Percentiles rank a stretch among this genome's conserved stretches.
Conservation (phyloP, 2,797 vertebrate genomes). For the Lutjanus campechanus region DNA sequence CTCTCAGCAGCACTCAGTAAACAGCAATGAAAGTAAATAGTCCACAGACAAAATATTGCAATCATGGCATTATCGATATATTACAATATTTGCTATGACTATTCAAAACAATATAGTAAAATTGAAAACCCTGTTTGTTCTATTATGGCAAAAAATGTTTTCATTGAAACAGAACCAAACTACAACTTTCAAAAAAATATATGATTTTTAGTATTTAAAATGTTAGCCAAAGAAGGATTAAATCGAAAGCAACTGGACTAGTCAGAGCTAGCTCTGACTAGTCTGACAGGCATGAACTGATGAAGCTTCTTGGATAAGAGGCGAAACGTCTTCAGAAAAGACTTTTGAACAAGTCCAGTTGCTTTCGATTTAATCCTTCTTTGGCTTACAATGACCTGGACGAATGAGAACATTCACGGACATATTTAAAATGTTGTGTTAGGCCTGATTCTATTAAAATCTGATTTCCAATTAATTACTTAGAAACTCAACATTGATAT, state of each 20-base stretch:
- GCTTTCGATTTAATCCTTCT: too few species aligned
- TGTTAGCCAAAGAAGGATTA: too few species aligned
- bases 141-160: too few species aligned
- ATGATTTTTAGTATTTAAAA: neutral
- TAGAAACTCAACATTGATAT: neutral
- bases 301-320: too few species aligned
- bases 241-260: too few species aligned
- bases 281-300: too few species aligned
- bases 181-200: neutral
- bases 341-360: too few species aligned
- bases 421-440: neutral
- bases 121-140: neutral
- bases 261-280: too few species aligned
- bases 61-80: neutral
- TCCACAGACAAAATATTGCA: neutral
- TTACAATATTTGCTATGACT: neutral
- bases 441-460: neutral
- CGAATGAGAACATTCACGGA: too few species aligned
- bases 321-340: too few species aligned
- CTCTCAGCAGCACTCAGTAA: neutral
- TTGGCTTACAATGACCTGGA: too few species aligned
- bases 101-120: neutral
- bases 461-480: neutral
- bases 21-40: neutral
- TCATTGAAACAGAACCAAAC: neutral